Conservation (phyloP, 2,888 invertebrate genomes). For the Criorhina ranunculi region DNA sequence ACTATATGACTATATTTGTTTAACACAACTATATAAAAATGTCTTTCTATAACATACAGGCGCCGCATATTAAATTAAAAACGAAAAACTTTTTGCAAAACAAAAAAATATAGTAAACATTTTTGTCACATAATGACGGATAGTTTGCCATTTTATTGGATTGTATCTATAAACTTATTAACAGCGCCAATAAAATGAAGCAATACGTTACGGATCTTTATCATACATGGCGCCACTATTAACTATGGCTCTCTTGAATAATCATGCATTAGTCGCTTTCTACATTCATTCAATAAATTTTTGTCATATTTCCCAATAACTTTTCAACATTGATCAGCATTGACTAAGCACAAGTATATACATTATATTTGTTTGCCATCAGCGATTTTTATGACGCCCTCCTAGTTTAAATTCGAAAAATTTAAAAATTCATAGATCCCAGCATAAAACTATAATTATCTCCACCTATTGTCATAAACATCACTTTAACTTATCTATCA, state of each 20-base stretch:
- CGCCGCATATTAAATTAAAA: neutral
- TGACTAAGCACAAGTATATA: neutral
- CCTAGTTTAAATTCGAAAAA: slow-evolving; percentile 26
- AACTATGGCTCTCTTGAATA: slow-evolving; percentile 16
- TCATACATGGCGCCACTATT: slow-evolving; percentile 32
- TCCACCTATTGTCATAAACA: slow-evolving; percentile 26
- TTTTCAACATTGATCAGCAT: slow-evolving; percentile 7
- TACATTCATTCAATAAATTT: slow-evolving; percentile 6
- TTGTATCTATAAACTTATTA: slow-evolving; percentile 12
- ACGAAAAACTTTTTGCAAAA: neutral
- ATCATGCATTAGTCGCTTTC: slow-evolving; percentile 8
- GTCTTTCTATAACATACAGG: neutral
- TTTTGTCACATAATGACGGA: neutral
- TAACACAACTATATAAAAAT: neutral
- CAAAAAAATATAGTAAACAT: neutral
- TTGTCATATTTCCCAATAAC: slow-evolving; percentile 18
- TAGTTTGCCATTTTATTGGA: neutral
- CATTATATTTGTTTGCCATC: slow-evolving; percentile 25
- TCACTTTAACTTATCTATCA: slow-evolving; percentile 34
- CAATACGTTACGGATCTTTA: slow-evolving; percentile 13
- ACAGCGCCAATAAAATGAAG: slow-evolving; percentile 25
- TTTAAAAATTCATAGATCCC: slow-evolving; percentile 24
- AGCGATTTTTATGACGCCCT: slow-evolving; percentile 23
- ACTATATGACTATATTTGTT: too few species aligned
- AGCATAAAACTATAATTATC: slow-evolving; percentile 27